Conservation (phyloP, 2,113 vertebrate genomes). For the Ahaetulla prasina region DNA sequence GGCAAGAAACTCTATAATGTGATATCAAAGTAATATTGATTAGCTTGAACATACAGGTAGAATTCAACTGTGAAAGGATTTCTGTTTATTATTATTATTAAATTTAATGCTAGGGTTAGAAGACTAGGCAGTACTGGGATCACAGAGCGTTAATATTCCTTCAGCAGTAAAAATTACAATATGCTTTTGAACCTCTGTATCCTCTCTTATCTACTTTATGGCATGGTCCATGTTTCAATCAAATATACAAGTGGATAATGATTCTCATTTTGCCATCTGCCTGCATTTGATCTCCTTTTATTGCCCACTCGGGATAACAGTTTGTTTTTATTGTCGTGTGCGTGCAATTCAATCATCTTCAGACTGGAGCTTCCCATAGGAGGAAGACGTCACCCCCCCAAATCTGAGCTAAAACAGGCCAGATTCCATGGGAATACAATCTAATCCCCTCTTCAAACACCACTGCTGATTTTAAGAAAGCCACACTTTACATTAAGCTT, state of each 20-base stretch:
- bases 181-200: conserved; percentile 14
- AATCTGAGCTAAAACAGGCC: neutral
- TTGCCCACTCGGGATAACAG: neutral
- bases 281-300: neutral
- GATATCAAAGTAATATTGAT: conserved; percentile 43
- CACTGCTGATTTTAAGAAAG: neutral
- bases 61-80: conserved; percentile 14
- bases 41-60: conserved; percentile 34
- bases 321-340: neutral
- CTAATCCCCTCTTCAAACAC: neutral
- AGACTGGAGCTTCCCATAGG: neutral
- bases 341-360: neutral
- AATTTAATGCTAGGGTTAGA: neutral
- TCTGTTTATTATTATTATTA: conserved; percentile 22
- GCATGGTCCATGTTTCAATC: conserved; percentile 6
- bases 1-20: conserved; percentile 36
- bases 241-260: neutral
- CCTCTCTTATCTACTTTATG: conserved; percentile 21
- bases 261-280: neutral
- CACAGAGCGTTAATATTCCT: conserved; percentile 5
- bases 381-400: neutral
- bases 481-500: neutral
- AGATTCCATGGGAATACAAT: neutral
- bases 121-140: conserved; percentile 18
- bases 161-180: conserved; percentile 32